Conservation (phyloP, 2,113 vertebrate genomes). For the Megatriorchis doriae region DNA sequence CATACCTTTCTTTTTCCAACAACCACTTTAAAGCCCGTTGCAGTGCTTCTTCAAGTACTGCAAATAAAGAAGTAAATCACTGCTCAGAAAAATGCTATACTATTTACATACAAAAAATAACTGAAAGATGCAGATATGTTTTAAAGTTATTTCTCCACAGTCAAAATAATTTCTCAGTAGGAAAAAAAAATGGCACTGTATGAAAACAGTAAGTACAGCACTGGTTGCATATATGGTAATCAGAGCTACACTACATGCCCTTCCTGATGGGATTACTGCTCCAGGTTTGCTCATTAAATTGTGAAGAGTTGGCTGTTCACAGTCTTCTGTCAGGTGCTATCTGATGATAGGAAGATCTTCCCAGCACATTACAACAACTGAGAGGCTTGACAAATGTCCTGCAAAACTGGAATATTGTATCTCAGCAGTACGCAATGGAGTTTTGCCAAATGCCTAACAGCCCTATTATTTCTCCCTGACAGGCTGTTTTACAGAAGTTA, state of each 20-base stretch:
- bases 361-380: not conserved
- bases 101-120: not conserved
- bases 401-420: not conserved
- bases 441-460: conserved; percentile 38
- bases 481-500: conserved; percentile 38
- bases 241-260: not conserved
- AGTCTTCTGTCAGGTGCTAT: conserved; percentile 20
- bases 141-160: conserved; percentile 4
- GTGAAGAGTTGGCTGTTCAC: not conserved
- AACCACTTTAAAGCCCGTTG: not conserved
- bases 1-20: not conserved
- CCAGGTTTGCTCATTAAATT: conserved; percentile 37
- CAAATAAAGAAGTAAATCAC: not conserved
- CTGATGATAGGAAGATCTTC: not conserved
- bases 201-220: not conserved
- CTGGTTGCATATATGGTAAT: not conserved
- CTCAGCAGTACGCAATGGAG: not conserved
- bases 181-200: accelerated
- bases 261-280: not conserved
- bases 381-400: not conserved
- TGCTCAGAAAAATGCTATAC: not conserved
- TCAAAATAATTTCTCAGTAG: not conserved
- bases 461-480: conserved; percentile 39
- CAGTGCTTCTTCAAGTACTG: not conserved
- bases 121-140: not conserved